Percentiles rank a stretch among this genome's conserved stretches.
phyloP scores from a whole-genome alignment of 2,113 vertebrate species.

The Salvelinus sp. region DNA sequence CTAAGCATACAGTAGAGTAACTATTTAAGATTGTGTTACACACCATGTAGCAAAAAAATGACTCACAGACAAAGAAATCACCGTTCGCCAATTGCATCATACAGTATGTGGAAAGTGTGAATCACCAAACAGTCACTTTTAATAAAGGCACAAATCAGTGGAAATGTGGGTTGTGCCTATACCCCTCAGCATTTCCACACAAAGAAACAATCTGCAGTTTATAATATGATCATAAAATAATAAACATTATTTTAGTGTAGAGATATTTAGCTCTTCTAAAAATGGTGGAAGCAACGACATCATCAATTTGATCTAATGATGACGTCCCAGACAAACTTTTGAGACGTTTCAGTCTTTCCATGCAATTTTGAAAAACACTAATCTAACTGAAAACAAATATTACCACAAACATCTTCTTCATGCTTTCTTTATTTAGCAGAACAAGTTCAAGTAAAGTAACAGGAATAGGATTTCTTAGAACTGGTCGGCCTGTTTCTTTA shows the following conservation, averaged over 20 bases:
- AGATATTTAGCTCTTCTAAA: constrained; percentile 29
- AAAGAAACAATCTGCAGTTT: constrained; percentile 54
- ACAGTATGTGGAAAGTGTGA: constrained; percentile 71
- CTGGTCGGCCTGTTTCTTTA: background rate
- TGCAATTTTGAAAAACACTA: background rate
- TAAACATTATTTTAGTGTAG: constrained; percentile 41
- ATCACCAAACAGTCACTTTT: constrained; percentile 60
- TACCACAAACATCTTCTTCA: background rate
- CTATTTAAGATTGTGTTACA: constrained; percentile 26
- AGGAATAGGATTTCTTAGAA: background rate
- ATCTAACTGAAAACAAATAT: background rate
- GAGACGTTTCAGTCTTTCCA: background rate
- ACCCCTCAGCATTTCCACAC: constrained; percentile 72
- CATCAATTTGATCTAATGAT: constrained; percentile 12
- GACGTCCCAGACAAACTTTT: constrained; percentile 1
- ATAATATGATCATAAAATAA: constrained; percentile 43
- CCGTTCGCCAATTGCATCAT: constrained; percentile 44
- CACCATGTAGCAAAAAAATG: constrained; percentile 32
- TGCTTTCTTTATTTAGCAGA: background rate
- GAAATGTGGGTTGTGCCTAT: constrained; percentile 66
- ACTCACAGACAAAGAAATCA: constrained; percentile 45
- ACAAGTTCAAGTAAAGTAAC: background rate
- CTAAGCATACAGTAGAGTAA: background rate
- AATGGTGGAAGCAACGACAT: background rate
- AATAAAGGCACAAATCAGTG: constrained; percentile 47